Percentiles rank a stretch among this genome's conserved stretches.
phyloP scores from a whole-genome alignment of 2,888 invertebrate genomes.

The Quadroppia sp. region DNA sequence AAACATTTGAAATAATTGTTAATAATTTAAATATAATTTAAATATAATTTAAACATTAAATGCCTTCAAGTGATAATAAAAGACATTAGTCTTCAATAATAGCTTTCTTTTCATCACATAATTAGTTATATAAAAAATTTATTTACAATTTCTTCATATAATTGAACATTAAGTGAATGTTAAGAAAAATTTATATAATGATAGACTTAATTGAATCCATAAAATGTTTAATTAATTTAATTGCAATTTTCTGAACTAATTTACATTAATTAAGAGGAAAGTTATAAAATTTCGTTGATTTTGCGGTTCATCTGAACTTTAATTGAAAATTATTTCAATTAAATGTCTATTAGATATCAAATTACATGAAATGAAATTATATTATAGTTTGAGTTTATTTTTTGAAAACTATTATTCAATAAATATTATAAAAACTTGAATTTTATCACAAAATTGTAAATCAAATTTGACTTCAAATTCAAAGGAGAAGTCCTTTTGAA shows the following conservation, averaged over 20 bases:
- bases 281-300: background rate
- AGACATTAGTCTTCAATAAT: background rate
- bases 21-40: background rate
- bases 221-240: slow-evolving; percentile 4
- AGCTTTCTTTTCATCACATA: background rate
- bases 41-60: background rate
- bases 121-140: background rate
- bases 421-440: no score
- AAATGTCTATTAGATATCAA: background rate
- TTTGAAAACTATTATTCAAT: no score
- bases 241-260: background rate
- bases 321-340: background rate
- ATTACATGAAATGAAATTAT: background rate
- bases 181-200: slow-evolving; percentile 1
- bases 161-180: background rate
- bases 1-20: no score
- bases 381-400: no score
- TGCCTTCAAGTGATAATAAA: background rate
- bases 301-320: background rate
- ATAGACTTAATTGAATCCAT: background rate
- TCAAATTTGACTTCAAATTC: no score
- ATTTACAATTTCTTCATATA: background rate
- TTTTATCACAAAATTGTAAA: no score
- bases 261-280: background rate
- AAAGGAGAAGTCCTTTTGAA: no score